Evolutionary conservation across 2,797 vertebrate genomes (phyloP), one percentile per base, ranked within the genome.

Genomic region (Acomys russatus): DNA sequence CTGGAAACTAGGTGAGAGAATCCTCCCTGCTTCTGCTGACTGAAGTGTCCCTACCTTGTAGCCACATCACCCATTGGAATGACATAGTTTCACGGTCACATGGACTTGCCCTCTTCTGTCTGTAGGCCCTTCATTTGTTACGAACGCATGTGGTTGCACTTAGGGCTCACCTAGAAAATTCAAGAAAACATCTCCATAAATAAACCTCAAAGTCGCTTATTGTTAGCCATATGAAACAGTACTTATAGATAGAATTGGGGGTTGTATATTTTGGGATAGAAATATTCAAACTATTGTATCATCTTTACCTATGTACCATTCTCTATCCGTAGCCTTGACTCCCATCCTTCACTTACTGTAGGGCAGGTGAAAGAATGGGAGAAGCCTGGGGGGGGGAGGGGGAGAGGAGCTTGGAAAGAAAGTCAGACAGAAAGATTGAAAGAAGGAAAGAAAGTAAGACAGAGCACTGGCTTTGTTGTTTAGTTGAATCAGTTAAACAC

Each of bases 1-100:
- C 64, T 85, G 71, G 14, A 71, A 76, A 9, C 14, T 71, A 38
- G 76, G 38, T 1, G 28, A 78, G n/a, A 66, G 18, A 76, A 54
- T 78, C 4, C 14, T 44, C 64, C 22, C n/a, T 94, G 20, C 38
- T 91, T 89, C 30, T 96, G 44, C 9, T 79, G 6, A 70, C 78
- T 85, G 68, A 88, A 94, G 1, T 88, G 64, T 90, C 94, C 87
- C 61, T 89, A 95, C 92, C 59, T 90, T 89, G 49, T 92, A 64
- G 83, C 59, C 49, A 17, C 30, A 84, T 92, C 54, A 33, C 35
- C 94, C 91, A n/a, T 15, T 23, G 38, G 71, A 61, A 15, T 73
- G 56, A 1, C 93, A 9, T 74, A 22, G 49, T 76, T 89, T n/a
- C 22, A 9, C 66, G 14, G 18, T 93, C 38, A 86, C 22, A 28